phyloP scores from a whole-genome alignment of 2,797 vertebrate genomes.

The Apogon talboti region DNA sequence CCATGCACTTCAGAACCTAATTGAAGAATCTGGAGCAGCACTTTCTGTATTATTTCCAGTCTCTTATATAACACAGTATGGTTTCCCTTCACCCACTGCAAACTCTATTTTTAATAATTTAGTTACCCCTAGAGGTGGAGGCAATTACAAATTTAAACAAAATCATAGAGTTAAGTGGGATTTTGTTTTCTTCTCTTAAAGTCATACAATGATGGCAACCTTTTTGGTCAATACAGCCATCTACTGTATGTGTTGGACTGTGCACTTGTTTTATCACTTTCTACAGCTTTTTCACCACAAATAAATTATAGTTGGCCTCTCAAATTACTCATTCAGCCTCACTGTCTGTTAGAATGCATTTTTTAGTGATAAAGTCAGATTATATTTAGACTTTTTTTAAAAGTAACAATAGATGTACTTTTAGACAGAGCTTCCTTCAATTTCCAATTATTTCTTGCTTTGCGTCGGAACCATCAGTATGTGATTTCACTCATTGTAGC shows the following conservation, averaged over 20 bases:
- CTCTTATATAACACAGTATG: slow-evolving; percentile 7
- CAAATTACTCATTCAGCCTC: neutral
- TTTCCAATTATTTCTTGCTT: neutral
- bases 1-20: neutral
- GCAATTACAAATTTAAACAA: slow-evolving; percentile 59
- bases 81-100: slow-evolving; percentile 5
- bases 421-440: slow-evolving; percentile 5
- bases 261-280: slow-evolving; percentile 28
- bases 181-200: slow-evolving; percentile 21
- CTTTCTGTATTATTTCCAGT: slow-evolving; percentile 7
- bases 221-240: slow-evolving; percentile 19
- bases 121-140: slow-evolving; percentile 46
- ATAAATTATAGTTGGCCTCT: neutral
- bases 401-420: slow-evolving; percentile 4
- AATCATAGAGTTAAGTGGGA: slow-evolving; percentile 44
- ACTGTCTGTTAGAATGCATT: no score
- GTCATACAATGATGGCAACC: slow-evolving; percentile 35
- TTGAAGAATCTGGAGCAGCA: neutral
- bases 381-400: neutral
- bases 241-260: slow-evolving; percentile 29
- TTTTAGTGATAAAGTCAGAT: neutral
- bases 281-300: slow-evolving; percentile 1
- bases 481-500: slow-evolving; percentile 7
- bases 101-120: slow-evolving; percentile 47
- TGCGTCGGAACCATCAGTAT: slow-evolving; percentile 9